A percentile compares a stretch with the other conserved stretches of the same genome.
Evolutionary conservation across 2,113 vertebrate genomes (phyloP).

Genomic region (Gopherus flavomarginatus): DNA sequence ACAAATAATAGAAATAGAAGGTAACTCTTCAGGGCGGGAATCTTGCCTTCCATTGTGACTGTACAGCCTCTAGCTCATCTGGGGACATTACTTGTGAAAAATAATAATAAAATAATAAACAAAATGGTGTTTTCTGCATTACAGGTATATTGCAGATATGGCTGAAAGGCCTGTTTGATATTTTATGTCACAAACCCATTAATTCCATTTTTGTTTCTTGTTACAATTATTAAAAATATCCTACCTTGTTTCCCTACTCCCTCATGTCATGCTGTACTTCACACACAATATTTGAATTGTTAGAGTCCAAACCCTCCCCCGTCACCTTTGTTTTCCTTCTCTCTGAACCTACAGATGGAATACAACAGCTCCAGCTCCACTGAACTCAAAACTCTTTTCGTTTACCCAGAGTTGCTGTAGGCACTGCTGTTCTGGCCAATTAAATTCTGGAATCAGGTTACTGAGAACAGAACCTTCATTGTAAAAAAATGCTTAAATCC

Average conservation of each 20-base stretch:
- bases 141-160: neutral
- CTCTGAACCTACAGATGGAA: neutral
- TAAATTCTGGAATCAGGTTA: slow-evolving; percentile 56
- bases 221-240: slow-evolving; percentile 13
- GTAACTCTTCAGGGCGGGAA: neutral
- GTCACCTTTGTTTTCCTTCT: neutral
- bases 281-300: neutral
- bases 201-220: neutral
- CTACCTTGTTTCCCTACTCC: neutral
- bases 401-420: slow-evolving; percentile 41
- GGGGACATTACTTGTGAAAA: neutral
- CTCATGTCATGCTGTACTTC: slow-evolving; percentile 22
- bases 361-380: neutral
- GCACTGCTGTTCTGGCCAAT: slow-evolving; percentile 49
- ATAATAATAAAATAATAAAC: neutral
- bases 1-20: neutral
- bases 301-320: neutral
- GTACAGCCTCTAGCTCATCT: neutral
- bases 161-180: neutral
- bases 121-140: neutral
- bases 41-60: neutral
- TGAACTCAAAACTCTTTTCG: neutral
- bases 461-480: slow-evolving; percentile 69
- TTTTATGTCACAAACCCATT: slow-evolving; percentile 12
- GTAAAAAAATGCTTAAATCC: neutral